A percentile compares a stretch with the other conserved stretches of the same genome.
phyloP scores from a whole-genome alignment of 2,888 invertebrate species.

The Andricus quercusramuli region DNA sequence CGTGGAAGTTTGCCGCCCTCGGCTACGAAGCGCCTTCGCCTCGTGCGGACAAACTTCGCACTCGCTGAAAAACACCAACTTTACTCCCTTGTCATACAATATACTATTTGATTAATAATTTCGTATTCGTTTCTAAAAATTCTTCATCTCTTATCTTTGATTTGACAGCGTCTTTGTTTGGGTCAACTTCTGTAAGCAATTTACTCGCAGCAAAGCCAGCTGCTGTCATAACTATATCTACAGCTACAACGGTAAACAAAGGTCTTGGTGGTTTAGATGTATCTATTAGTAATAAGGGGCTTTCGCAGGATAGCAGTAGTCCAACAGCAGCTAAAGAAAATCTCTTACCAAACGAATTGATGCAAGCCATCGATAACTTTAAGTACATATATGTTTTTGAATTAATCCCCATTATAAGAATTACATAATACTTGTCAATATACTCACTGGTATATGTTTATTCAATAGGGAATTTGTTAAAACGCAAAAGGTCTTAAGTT shows the following conservation, averaged over 20 bases:
- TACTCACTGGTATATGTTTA: neutral
- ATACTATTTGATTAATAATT: neutral
- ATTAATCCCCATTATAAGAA: constrained; percentile 24
- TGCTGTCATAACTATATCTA: constrained; percentile 60
- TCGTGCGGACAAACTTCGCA: no score
- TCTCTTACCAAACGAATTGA: constrained; percentile 88
- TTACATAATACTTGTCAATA: constrained; percentile 33
- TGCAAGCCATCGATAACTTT: constrained; percentile 88
- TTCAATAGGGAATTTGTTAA: constrained; percentile 85
- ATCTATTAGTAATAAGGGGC: constrained; percentile 77
- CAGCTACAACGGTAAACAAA: constrained; percentile 76
- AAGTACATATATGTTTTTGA: constrained; percentile 80
- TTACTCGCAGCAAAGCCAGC: constrained; percentile 68
- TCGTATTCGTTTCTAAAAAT: constrained; percentile 18
- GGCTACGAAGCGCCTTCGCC: no score
- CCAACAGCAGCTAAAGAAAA: constrained; percentile 83
- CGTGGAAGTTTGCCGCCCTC: no score
- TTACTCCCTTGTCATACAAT: no score
- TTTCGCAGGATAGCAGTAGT: constrained; percentile 77
- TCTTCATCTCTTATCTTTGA: neutral
- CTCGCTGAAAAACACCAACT: no score
- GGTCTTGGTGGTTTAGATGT: constrained; percentile 87
- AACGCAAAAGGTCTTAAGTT: constrained; percentile 89
- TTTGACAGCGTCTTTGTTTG: constrained; percentile 68
- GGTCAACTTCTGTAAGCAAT: constrained; percentile 61